Evolutionary conservation across 2,797 vertebrate genomes (phyloP).

Genomic region (Anomalospiza imberbis): DNA sequence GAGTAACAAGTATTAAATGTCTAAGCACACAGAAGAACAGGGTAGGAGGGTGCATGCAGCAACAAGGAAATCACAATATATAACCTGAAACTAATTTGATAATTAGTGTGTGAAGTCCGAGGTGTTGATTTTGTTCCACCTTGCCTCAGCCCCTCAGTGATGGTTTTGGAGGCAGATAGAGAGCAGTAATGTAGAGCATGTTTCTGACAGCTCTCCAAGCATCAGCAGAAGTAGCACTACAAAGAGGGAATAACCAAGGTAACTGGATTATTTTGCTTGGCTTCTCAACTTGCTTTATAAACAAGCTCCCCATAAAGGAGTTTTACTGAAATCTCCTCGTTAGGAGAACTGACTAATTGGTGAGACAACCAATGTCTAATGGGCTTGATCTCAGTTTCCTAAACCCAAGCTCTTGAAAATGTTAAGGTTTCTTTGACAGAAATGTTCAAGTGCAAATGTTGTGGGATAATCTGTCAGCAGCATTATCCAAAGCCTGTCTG

Average conservation of each 20-base stretch:
- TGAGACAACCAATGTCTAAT: neutral
- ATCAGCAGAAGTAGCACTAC: neutral
- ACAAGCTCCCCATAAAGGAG: neutral
- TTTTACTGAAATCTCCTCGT: neutral
- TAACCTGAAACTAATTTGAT: neutral
- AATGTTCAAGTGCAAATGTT: neutral
- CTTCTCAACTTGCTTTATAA: neutral
- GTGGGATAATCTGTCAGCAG: neutral
- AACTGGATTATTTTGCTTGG: neutral
- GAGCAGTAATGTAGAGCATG: neutral
- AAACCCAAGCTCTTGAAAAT: neutral
- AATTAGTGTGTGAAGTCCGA: neutral
- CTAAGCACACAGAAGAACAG: neutral
- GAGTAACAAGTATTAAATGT: neutral
- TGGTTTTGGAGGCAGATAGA: neutral
- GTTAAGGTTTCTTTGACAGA: neutral
- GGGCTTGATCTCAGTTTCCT: neutral
- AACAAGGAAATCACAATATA: neutral
- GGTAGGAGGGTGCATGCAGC: neutral
- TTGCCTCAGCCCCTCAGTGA: neutral
- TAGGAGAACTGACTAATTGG: neutral
- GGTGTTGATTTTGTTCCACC: neutral
- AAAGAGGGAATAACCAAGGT: neutral
- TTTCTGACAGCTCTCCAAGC: neutral
- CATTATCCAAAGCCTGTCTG: neutral